phyloP scores from a whole-genome alignment of 2,797 vertebrate species.

The Pipistrellus pygmaeus region DNA sequence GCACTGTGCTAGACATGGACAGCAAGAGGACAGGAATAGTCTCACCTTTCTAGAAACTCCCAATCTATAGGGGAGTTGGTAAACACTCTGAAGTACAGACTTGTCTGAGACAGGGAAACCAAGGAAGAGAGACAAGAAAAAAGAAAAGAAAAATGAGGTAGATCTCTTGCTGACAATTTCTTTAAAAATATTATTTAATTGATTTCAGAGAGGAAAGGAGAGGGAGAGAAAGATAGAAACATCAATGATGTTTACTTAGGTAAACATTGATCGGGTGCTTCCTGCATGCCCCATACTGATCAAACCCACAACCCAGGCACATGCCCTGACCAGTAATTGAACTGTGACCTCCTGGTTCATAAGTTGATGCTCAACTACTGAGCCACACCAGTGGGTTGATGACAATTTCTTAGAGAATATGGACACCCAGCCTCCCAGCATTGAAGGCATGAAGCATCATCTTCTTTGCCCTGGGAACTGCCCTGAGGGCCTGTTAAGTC shows the following conservation, averaged over 20 bases:
- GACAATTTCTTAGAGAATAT: neutral
- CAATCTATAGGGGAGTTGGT: rapidly evolving
- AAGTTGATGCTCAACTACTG: too few species aligned
- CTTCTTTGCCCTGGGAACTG: neutral
- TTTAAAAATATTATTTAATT: too few species aligned
- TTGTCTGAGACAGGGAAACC: neutral
- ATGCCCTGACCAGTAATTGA: too few species aligned
- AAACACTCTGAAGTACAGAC: neutral
- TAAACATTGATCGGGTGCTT: too few species aligned
- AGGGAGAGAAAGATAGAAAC: too few species aligned
- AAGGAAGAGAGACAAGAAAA: neutral
- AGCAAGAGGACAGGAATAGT: neutral
- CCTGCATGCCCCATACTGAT: too few species aligned
- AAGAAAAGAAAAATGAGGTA: neutral
- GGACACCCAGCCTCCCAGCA: neutral
- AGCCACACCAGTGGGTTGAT: neutral
- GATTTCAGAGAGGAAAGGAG: too few species aligned
- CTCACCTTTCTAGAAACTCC: neutral
- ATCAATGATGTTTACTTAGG: too few species aligned
- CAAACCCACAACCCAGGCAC: too few species aligned
- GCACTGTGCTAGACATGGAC: rapidly evolving
- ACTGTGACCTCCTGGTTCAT: too few species aligned
- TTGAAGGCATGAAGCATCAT: rapidly evolving
- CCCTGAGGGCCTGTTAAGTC: neutral
- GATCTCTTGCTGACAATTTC: neutral